Conservation (phyloP, 2,888 invertebrate species). For the Opisthograptis luteolata region DNA sequence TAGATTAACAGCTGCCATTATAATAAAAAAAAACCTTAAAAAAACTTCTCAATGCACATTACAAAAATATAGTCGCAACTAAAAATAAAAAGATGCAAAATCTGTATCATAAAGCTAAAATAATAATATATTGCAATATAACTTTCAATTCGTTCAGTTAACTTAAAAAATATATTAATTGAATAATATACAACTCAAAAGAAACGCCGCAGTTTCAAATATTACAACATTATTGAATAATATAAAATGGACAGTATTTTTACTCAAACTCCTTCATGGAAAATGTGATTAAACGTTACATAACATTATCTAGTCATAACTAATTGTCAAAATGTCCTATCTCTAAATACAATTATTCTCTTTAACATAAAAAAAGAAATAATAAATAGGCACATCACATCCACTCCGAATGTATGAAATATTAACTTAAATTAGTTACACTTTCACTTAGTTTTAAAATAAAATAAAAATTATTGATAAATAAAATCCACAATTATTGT, state of each 20-base stretch:
- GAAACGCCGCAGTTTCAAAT: conserved; percentile 34
- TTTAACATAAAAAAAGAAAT: conserved; percentile 73
- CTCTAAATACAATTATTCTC: conserved; percentile 65
- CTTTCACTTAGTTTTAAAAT: conserved; percentile 29
- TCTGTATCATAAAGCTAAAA: conserved; percentile 55
- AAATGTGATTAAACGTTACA: conserved; percentile 31
- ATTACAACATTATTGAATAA: conserved; percentile 31
- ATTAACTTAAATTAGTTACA: conserved; percentile 57
- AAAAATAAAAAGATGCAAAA: conserved; percentile 34
- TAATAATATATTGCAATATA: conserved; percentile 73
- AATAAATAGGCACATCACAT: conserved; percentile 81
- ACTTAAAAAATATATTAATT: conserved; percentile 68
- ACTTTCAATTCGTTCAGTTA: conserved; percentile 58
- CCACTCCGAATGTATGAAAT: conserved; percentile 69
- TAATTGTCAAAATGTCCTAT: conserved; percentile 68
- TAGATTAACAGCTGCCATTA: conserved; percentile 57
- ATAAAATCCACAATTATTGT: conserved; percentile 75
- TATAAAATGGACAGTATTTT: conserved; percentile 39
- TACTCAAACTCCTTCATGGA: conserved; percentile 51
- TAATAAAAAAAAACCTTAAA: conserved; percentile 35
- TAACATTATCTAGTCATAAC: conserved; percentile 62
- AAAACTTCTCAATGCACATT: conserved; percentile 34
- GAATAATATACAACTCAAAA: conserved; percentile 70
- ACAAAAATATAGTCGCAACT: conserved; percentile 32
- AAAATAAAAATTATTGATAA: conserved; percentile 41